Evolutionary conservation across 2,888 invertebrate species (phyloP).

Genomic region (Xylota segnis): DNA sequence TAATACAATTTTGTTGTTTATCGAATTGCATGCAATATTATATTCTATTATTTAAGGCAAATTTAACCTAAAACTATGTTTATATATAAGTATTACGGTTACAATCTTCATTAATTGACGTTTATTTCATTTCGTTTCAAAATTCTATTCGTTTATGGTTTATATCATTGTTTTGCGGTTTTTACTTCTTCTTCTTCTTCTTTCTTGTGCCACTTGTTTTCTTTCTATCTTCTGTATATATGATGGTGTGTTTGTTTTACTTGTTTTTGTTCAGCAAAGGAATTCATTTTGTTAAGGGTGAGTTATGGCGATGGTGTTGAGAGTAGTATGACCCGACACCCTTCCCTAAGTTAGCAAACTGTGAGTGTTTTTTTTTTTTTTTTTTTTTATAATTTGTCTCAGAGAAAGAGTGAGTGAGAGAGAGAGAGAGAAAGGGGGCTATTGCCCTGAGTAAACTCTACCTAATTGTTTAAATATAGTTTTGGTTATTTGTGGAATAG

Average conservation of each 20-base stretch:
- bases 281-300: slow-evolving; percentile 26
- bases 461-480: slow-evolving; percentile 50
- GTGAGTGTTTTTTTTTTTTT: slow-evolving; percentile 34
- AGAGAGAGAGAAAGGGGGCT: slow-evolving; percentile 28
- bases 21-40: slow-evolving; percentile 69
- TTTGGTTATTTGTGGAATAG: slow-evolving; percentile 53
- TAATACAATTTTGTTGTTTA: slow-evolving; percentile 52
- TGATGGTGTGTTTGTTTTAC: slow-evolving; percentile 23
- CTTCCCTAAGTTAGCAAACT: slow-evolving; percentile 58
- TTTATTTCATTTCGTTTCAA: slow-evolving; percentile 72
- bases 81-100: slow-evolving; percentile 58
- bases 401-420: slow-evolving; percentile 20
- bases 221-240: slow-evolving; percentile 36
- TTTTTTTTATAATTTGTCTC: not conserved
- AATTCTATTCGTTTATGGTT: slow-evolving; percentile 70
- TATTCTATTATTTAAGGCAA: slow-evolving; percentile 72
- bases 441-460: slow-evolving; percentile 63
- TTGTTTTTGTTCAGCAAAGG: slow-evolving; percentile 37
- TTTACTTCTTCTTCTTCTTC: slow-evolving; percentile 9
- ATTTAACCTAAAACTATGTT: slow-evolving; percentile 71
- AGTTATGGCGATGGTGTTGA: slow-evolving; percentile 66
- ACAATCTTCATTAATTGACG: slow-evolving; percentile 73
- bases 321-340: slow-evolving; percentile 48
- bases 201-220: slow-evolving; percentile 61
- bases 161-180: slow-evolving; percentile 27